Base-by-base conservation (phyloP, 2,888 invertebrate genomes). In the Noctua fimbriata region DNA sequence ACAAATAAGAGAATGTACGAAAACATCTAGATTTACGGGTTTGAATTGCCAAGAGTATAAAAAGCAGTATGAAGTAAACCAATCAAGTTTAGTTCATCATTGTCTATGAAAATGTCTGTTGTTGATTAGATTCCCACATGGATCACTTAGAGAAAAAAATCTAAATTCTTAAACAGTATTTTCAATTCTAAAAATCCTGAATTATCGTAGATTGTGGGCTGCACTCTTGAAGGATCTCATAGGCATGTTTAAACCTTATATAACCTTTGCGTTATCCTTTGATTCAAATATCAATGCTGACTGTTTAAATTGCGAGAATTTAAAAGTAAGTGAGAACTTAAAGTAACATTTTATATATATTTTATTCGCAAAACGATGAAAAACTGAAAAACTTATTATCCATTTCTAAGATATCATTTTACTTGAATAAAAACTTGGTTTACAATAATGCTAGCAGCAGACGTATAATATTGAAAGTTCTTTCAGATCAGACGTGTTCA, bases 401-500 rank as follows among this genome's bases (percentile, higher is more conserved):
- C 18, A 47, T n/a, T 41, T 65, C 16, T 66, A 16, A 65, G 9
- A 73, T 41, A 78, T 55, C 24, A 32, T 44, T 71, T 83, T 41
- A 73, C 44, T 55, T 58, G 32, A 3, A 28, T 3, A 49, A 73
- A 58, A 79, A 60, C 41, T 77, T 52, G 67, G 58, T 28, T 69
- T 21, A 14, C n/a, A 67, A 63, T 79, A 79, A 66, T 63, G 44
- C 47, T 21, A 55, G 60, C 32, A 73, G 44, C 60, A 83, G 83
- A 83, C 58, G 74, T 32, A 82, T n/a, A 32, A 73, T 47, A 75
- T 73, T 67, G 36, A 63, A 76, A 73, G 55, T 69, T 66, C 6
- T 79, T 24, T 16, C 16, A 71, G 73, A 65, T 44, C 16, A 44
- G 47, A 73, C 58, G 14, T 65, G 36, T 67, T 78, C 58, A 58